Evolutionary conservation across 2,797 vertebrate genomes (phyloP), one percentile per base, ranked within the genome.

Genomic region (Sebastes trivittatus): DNA sequence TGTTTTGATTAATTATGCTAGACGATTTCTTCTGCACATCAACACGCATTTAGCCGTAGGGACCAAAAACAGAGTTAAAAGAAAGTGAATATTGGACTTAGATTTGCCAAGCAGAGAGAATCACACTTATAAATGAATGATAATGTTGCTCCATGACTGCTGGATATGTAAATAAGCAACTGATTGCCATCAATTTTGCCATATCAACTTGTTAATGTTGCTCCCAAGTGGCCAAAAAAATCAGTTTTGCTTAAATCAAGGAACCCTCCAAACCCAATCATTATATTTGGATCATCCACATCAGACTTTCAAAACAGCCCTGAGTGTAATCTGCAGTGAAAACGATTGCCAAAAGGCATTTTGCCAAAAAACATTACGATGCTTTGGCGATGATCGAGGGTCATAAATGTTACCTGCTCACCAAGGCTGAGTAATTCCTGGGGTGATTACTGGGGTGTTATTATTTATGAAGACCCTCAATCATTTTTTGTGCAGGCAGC

Each of bases 371-470:
- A 75, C 70, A 78, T 84, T 82, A 80, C 75, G 74, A 65, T 81
- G 78, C 42, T 78, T 62, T 72, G 38, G 64, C 23, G 11, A 73
- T 77, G 83, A 81, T 76, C 7, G 6, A 73, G 62, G 78, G 66
- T 77, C 80, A 63, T 81, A 82, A 87, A 87, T 69, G 65, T 70
- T 77, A 71, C 76, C 61, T 81, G 64, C 78, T 74, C 67, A 60
- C 18, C 25, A 27, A 67, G 34, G 59, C 70, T 72, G 63, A 78
- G 59, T 83, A 72, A 84, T 84, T 81, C 58, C 78, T 81, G 46
- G 29, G 18, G 14, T 78, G 67, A 88, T 86, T 75, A 81, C 42
- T 55, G 64, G 23, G 59, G 58, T 69, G 54, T 67, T 86, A 67
- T 85, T 85, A 82, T 82, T 80, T 74, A 80, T 73, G 22, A 82